Evolutionary conservation across 1,140 invertebrate species (phyloP).

Genomic region (Thalassaphorura encarpata): DNA sequence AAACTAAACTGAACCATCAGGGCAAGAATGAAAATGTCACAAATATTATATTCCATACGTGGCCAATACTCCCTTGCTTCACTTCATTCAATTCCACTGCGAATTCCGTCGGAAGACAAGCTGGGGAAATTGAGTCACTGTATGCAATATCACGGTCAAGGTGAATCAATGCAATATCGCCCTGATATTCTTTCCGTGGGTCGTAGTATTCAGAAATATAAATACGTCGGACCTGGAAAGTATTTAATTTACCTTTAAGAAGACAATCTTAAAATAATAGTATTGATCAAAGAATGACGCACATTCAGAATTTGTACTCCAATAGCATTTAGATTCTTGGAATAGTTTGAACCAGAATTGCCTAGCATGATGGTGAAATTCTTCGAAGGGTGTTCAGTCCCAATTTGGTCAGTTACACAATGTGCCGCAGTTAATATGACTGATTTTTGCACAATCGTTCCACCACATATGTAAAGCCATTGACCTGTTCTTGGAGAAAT

Average conservation of each 20-base stretch:
- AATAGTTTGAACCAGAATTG: too few species aligned
- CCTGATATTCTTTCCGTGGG: background rate
- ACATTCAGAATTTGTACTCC: too few species aligned
- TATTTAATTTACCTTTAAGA: too few species aligned
- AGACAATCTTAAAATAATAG: too few species aligned
- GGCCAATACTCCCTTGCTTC: background rate
- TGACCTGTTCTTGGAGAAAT: background rate
- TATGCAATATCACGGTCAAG: background rate
- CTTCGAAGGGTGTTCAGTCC: too few species aligned
- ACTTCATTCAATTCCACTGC: background rate
- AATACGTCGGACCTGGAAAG: background rate
- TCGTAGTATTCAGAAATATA: conserved; percentile 4
- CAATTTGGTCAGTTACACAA: too few species aligned
- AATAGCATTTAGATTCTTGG: too few species aligned
- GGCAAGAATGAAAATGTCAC: too few species aligned
- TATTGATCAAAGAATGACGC: too few species aligned
- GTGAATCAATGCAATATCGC: background rate
- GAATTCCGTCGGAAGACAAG: background rate
- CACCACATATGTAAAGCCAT: conserved; percentile 1
- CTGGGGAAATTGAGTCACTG: background rate
- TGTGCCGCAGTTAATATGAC: too few species aligned
- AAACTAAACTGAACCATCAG: too few species aligned
- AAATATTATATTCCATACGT: background rate
- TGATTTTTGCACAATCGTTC: background rate
- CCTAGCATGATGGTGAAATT: too few species aligned